Percentiles rank a stretch among this genome's conserved stretches.
Conservation (phyloP, 2,888 invertebrate species). For the Tetranychus piercei region DNA sequence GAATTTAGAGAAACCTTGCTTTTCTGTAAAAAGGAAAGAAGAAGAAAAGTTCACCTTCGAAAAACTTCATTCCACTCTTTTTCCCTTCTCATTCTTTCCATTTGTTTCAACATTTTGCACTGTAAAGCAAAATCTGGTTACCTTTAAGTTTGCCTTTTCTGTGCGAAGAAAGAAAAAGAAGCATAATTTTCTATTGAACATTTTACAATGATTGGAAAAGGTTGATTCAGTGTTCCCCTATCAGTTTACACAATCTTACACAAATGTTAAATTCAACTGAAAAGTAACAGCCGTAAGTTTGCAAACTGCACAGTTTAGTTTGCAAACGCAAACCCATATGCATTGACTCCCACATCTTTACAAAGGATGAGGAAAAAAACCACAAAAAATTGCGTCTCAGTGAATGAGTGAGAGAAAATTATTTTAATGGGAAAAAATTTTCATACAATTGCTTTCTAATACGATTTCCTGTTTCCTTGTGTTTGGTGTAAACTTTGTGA, state of each 20-base stretch:
- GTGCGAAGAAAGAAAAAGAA: not conserved
- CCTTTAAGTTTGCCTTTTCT: too few species aligned
- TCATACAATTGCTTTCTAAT: not conserved
- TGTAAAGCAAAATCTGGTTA: too few species aligned
- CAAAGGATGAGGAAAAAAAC: not conserved
- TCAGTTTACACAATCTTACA: not conserved
- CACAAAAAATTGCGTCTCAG: not conserved
- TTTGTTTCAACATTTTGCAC: too few species aligned
- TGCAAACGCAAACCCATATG: not conserved
- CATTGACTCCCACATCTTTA: not conserved
- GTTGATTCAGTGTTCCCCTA: not conserved
- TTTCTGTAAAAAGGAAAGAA: too few species aligned
- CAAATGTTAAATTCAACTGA: not conserved
- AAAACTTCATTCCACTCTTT: too few species aligned
- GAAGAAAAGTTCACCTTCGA: too few species aligned
- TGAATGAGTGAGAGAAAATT: not conserved
- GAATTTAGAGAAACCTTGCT: too few species aligned
- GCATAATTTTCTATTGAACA: not conserved
- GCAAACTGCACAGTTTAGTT: not conserved
- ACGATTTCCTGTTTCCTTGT: not conserved
- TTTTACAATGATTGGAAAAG: not conserved
- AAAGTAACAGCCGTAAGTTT: not conserved
- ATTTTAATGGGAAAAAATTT: constrained; percentile 1
- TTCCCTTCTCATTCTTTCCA: too few species aligned
- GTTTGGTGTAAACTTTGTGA: not conserved